Percentiles rank a stretch among this genome's conserved stretches.
These are phyloP conservation scores for Gadopsis marmoratus DNA, from an alignment of 2,797 vertebrate genomes.

Conservation along the genomic window DNA sequence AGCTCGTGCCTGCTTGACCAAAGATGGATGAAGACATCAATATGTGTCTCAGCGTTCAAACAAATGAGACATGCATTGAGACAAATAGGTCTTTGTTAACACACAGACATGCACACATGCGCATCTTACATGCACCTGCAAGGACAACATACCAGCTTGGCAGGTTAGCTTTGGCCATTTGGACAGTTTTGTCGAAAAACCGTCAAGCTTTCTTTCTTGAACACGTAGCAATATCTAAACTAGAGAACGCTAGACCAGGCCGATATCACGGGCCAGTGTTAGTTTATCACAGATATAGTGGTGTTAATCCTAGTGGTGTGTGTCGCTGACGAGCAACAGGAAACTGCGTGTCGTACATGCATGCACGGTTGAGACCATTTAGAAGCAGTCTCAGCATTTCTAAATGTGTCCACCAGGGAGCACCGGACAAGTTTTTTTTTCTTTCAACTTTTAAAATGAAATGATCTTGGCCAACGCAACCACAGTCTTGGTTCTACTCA, in stretches of 20 bases:
- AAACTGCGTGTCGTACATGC: neutral
- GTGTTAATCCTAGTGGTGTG: neutral
- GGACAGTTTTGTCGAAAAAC: neutral
- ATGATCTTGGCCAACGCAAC: neutral
- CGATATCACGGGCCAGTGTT: neutral
- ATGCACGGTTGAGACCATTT: too few relatives aligned
- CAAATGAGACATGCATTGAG: slow-evolving; percentile 46
- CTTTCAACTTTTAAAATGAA: neutral
- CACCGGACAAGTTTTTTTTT: too few relatives aligned
- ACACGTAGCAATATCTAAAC: neutral
- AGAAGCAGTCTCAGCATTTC: neutral
- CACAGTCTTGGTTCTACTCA: neutral
- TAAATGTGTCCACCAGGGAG: too few relatives aligned
- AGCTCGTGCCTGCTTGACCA: slow-evolving; percentile 26
- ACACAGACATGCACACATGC: neutral
- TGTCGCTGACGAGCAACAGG: neutral
- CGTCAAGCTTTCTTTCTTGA: neutral
- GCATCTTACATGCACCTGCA: slow-evolving; percentile 15
- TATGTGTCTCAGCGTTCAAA: slow-evolving; percentile 44
- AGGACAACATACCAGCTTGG: neutral
- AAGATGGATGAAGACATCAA: slow-evolving; percentile 65
- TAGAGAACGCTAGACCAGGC: neutral
- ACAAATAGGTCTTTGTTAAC: slow-evolving; percentile 13
- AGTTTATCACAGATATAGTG: neutral
- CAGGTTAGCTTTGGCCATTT: neutral